Base-by-base conservation (phyloP, 1,140 invertebrate species). In the Drosophila kepulauana region DNA sequence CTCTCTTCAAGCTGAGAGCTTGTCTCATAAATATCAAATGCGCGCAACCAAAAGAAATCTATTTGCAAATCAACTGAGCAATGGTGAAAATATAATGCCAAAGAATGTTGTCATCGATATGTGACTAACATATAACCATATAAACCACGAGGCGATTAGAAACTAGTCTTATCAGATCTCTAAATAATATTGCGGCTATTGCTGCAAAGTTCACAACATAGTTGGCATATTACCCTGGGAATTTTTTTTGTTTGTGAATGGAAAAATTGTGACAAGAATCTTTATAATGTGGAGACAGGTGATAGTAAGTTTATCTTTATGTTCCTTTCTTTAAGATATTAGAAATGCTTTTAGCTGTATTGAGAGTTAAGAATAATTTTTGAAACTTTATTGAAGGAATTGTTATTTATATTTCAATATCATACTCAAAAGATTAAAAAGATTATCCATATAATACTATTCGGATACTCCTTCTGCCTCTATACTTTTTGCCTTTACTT, bases 41-140 rank as follows among this genome's bases (percentile, higher is more conserved):
- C 54, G n/a, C 52, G 41, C 3, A 33, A 5, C n/a, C 4, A 11
- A 11, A 33, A 54, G 33, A 64, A 63, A 15, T 16, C 16, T 8
- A 13, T 63, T 54, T 30, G 58, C n/a, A 62, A 62, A 45, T 25
- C 20, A 46, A 7, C 5, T 54, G 15, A 46, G 11, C 38, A 63
- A 38, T 64, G 35, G 49, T 28, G 51, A 71, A 64, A 54, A 20
- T n/a, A 20, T 16, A 6, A 4, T n/a, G 41, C 41, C 41, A 7
- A 43, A 62, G 10, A 33, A 70, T 70, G 67, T 52, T 70, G 67
- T 70, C 58, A 63, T 52, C 16, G 7, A 8, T 20, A 11, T 16
- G 7, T 46, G 48, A 35, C 58, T 52, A 35, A 54, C 2, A 10
- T 15, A 15, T 15, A 15, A 15, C 20, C 20, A 25, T 20, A 20